Base-by-base conservation (phyloP, 1,140 invertebrate species). In the Sitophilus oryzae region DNA sequence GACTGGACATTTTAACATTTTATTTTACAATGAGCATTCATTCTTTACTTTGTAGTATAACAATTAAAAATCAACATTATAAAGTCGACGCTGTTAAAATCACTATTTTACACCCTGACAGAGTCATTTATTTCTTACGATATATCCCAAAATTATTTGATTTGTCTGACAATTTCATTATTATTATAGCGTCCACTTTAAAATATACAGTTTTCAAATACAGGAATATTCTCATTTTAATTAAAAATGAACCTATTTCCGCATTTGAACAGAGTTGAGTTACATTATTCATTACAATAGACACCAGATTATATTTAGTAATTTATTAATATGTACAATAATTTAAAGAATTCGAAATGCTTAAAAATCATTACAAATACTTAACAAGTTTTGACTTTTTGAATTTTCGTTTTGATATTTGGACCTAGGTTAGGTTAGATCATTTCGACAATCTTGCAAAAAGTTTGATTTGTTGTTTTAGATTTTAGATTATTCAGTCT, bases 1-100 rank as follows among this genome's bases (percentile, higher is more conserved):
- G 69, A 71, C 68, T 69, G 69, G 69, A 71, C 67, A 71, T 70
- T 65, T 63, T 61, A 69, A 71, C 66, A 66, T 54, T 67, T 66
- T 59, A n/a, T n/a, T 66, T 63, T 66, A 68, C 65, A 68, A 56
- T 69, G 66, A 71, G 66, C 67, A 65, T 64, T 68, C 64, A 63
- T 69, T 57, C 64, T 38, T 60, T 64, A 48, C 57, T 30, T 52
- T 64, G 48, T 63, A 46, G 53, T 56, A 4, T 61, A 61, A 62
- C 56, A 65, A 53, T 58, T 48, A 56, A 47, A 59, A 55, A 35
- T 22, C 44, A 18, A 34, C 15, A 16, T 20, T 51, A 14, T 51
- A 41, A 40, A 35, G 37, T n/a, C 36, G 34, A 40, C 8, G 3
- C 35, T 42, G 25, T 40, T n/a, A n/a, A n/a, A n/a, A n/a, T n/a